Evolutionary conservation across 2,113 vertebrate genomes (phyloP).

Genomic region (Proteles cristata): DNA sequence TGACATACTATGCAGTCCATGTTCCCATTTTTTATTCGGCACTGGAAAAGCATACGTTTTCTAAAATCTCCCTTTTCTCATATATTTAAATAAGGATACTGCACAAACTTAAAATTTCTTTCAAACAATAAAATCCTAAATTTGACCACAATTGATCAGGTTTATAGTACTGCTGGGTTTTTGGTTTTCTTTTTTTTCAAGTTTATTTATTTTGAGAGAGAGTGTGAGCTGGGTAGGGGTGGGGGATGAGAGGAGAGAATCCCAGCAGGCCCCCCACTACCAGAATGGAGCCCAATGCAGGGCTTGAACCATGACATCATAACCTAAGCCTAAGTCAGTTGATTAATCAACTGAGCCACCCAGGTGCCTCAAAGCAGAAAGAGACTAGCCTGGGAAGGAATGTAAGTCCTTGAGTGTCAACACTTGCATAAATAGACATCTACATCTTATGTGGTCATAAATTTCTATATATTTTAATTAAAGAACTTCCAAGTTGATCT

Average conservation of each 20-base stretch:
- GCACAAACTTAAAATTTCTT: background rate
- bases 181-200: background rate
- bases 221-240: too few relatives aligned
- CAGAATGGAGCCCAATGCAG: too few relatives aligned
- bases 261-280: too few relatives aligned
- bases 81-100: background rate
- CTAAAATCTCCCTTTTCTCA: background rate
- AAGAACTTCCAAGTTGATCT: conserved; percentile 6
- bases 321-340: too few relatives aligned
- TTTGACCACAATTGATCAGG: background rate
- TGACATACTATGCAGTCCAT: background rate
- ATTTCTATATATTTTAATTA: background rate
- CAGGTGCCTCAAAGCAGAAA: background rate
- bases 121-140: conserved; percentile 3
- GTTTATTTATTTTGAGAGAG: too few relatives aligned
- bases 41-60: background rate
- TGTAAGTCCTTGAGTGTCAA: background rate
- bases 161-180: background rate
- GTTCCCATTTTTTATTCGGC: background rate
- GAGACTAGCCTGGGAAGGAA: conserved; percentile 25
- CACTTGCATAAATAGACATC: background rate
- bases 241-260: too few relatives aligned
- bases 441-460: background rate
- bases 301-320: too few relatives aligned
- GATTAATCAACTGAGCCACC: too few relatives aligned